Evolutionary conservation across 1,140 invertebrate genomes (phyloP).

Genomic region (Plectus sambesii): DNA sequence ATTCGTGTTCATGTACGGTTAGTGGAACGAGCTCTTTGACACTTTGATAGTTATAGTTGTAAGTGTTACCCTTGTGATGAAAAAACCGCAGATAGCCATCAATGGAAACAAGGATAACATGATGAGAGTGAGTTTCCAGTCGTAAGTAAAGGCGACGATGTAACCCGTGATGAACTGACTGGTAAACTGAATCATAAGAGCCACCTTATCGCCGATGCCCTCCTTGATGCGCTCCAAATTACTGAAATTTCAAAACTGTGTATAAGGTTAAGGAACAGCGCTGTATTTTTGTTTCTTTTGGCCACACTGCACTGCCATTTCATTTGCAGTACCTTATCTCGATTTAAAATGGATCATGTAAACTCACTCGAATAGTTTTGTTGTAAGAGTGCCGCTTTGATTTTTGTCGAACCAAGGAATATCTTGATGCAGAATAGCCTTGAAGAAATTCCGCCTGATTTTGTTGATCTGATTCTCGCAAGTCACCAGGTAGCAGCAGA

Average conservation of each 20-base stretch:
- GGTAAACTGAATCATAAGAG: conserved; percentile 57
- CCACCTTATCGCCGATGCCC: conserved; percentile 73
- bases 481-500: conserved; percentile 44
- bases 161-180: conserved; percentile 26
- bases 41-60: too few relatives aligned
- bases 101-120: conserved; percentile 28
- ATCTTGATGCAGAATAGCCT: conserved; percentile 67
- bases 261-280: conserved; percentile 22
- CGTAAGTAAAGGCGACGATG: conserved; percentile 23
- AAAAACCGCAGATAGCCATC: conserved; percentile 24
- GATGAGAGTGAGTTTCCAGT: conserved; percentile 26
- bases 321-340: not conserved
- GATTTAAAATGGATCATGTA: conserved; percentile 1
- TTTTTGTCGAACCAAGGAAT: conserved; percentile 78
- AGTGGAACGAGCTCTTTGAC: too few relatives aligned
- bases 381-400: conserved; percentile 72
- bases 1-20: too few relatives aligned
- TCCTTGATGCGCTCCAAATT: conserved; percentile 75
- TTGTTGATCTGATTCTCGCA: conserved; percentile 56
- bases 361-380: conserved; percentile 75
- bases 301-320: too few relatives aligned
- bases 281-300: not conserved
- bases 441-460: conserved; percentile 60
- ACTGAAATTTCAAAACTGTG: conserved; percentile 49
- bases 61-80: conserved; percentile 17